These are phyloP conservation scores for Tychaedon coryphoeus DNA, from an alignment of 2,113 vertebrate genomes.

Conservation along the genomic window DNA sequence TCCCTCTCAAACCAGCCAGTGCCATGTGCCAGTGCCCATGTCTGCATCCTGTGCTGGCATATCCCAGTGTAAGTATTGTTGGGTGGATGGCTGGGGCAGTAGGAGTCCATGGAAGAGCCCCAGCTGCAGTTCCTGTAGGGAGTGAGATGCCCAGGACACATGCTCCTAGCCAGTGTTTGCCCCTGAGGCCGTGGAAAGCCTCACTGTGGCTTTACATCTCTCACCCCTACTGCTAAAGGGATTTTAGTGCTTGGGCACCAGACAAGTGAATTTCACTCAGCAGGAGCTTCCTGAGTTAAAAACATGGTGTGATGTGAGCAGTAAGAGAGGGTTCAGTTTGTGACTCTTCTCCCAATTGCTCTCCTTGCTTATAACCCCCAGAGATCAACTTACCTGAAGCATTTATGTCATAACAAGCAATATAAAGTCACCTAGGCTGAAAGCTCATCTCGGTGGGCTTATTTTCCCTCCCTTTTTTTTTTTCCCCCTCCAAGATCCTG, in stretches of 20 bases:
- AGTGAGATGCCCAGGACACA: background rate
- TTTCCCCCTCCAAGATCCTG: background rate
- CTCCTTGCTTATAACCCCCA: background rate
- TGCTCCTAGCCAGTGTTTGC: background rate
- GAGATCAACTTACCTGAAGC: background rate
- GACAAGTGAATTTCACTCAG: background rate
- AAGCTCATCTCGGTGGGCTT: background rate
- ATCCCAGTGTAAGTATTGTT: background rate
- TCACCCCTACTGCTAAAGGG: background rate
- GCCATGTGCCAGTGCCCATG: rapidly evolving
- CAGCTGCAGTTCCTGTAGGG: background rate
- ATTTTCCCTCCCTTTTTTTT: rapidly evolving
- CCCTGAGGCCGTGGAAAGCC: background rate
- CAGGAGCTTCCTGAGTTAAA: background rate
- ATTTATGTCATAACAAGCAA: background rate
- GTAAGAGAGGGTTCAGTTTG: background rate
- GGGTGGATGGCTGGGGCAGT: background rate
- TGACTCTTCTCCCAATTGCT: background rate
- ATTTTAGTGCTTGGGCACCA: background rate
- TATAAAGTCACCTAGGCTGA: background rate
- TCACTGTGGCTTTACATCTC: background rate
- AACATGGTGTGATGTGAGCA: background rate
- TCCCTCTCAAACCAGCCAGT: background rate
- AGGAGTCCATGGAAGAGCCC: background rate
- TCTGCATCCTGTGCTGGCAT: background rate